A percentile compares a stretch with the other conserved stretches of the same genome.
phyloP scores from a whole-genome alignment of 2,888 invertebrate species.

The Parthenolecanium corni region DNA sequence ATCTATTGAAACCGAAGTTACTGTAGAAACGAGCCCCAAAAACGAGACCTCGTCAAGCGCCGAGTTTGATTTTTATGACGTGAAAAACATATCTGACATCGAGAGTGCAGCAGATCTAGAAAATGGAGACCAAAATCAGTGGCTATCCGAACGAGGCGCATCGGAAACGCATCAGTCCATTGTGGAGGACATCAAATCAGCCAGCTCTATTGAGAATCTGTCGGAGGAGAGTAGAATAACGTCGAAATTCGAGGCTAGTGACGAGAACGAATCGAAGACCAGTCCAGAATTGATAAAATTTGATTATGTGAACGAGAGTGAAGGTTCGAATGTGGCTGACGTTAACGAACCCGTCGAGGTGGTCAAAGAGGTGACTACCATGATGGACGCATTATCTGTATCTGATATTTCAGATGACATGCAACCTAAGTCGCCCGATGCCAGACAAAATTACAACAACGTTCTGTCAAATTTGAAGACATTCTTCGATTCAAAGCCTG shows the following conservation, averaged over 20 bases:
- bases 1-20: too few relatives aligned
- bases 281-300: slow-evolving; percentile 8
- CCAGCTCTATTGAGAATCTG: neutral
- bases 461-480: neutral
- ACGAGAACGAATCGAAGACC: neutral
- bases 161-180: neutral
- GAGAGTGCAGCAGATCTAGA: neutral
- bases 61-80: neutral
- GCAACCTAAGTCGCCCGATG: neutral
- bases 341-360: slow-evolving; percentile 1
- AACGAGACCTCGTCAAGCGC: neutral
- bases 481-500: neutral
- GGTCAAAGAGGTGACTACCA: neutral
- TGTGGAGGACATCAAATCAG: slow-evolving; percentile 7
- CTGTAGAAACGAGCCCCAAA: too few relatives aligned
- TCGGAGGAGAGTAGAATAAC: neutral
- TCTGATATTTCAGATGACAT: neutral
- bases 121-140: neutral
- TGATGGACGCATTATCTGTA: neutral
- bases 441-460: neutral
- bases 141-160: neutral
- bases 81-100: slow-evolving; percentile 13
- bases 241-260: neutral
- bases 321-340: slow-evolving; percentile 2
- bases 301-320: slow-evolving; percentile 7